These are phyloP conservation scores for Caenorhabditis remanei DNA, from an alignment of 1,140 invertebrate genomes.

Conservation along the genomic window DNA sequence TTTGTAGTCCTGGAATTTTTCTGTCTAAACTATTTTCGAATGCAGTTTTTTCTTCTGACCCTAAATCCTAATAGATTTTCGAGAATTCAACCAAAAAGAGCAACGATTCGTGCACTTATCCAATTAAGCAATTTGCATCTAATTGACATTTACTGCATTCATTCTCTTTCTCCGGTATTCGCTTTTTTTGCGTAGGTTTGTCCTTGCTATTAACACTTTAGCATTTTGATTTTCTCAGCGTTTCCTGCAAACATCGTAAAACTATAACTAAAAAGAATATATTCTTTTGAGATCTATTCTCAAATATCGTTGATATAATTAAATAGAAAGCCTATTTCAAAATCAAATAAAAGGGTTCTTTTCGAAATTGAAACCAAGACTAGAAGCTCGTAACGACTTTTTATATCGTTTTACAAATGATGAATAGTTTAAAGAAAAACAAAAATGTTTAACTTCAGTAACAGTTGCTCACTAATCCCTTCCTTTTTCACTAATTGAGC, in stretches of 20 bases:
- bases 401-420: not conserved
- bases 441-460: not conserved
- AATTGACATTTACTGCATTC: slow-evolving; percentile 4
- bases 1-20: not conserved
- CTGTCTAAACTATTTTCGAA: not conserved
- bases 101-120: slow-evolving; percentile 29
- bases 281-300: too few species aligned
- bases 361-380: too few species aligned
- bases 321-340: too few species aligned
- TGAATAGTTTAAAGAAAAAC: not conserved
- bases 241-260: not conserved
- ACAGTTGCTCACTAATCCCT: not conserved
- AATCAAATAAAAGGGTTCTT: too few species aligned
- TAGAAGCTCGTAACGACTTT: too few species aligned
- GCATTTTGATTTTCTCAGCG: not conserved
- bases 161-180: not conserved
- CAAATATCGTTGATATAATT: too few species aligned
- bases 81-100: not conserved
- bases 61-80: not conserved
- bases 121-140: slow-evolving; percentile 49
- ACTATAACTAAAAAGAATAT: too few species aligned
- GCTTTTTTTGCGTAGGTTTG: slow-evolving; percentile 2
- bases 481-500: slow-evolving; percentile 13
- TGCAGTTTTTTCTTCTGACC: not conserved
- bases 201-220: not conserved